phyloP scores from a whole-genome alignment of 2,113 vertebrate genomes.

The Macaca fascicularis region T2T-MFA8v1.1 NC_088394.1:64068001-64068500 shows the following conservation, averaged over 20 bases:
- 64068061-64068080: not conserved
- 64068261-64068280: constrained; percentile 49
- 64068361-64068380: not conserved
- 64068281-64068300: constrained; percentile 38
- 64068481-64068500: not conserved
- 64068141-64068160: constrained; percentile 58
- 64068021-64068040: not conserved
- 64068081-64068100: constrained; percentile 30
- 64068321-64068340: not conserved
- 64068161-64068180: not conserved
- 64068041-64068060: not conserved
- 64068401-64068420: not conserved
- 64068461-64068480: not conserved
- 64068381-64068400: not conserved
- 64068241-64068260: constrained; percentile 7
- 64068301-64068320: not conserved
- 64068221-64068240: not conserved
- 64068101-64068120: constrained; percentile 45
- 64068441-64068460: not conserved
- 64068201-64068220: not conserved
- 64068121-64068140: constrained; percentile 51
- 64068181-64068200: not conserved
- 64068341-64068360: not conserved
- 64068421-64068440: not conserved
- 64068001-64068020: not conserved